Evolutionary conservation across 2,113 vertebrate species (phyloP).

Genomic region (Etheostoma spectabile): DNA sequence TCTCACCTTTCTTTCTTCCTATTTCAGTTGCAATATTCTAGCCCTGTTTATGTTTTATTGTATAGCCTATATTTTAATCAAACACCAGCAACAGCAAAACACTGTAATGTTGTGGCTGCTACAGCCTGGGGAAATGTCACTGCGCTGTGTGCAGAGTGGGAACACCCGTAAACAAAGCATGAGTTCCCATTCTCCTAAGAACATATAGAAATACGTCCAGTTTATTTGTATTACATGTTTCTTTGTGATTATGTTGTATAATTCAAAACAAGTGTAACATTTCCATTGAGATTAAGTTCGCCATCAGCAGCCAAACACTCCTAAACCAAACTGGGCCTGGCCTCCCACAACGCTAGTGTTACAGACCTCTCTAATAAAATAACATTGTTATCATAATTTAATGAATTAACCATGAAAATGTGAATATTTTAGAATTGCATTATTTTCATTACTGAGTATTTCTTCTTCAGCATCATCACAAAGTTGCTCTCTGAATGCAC

Average conservation of each 20-base stretch:
- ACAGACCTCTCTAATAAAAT: not conserved
- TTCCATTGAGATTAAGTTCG: not conserved
- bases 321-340: not conserved
- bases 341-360: not conserved
- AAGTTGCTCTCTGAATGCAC: not conserved
- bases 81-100: not conserved
- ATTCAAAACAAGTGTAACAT: not conserved
- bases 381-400: not conserved
- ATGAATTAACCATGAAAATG: too few relatives aligned
- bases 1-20: not conserved
- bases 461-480: not conserved
- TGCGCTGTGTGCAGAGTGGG: constrained; percentile 6
- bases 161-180: constrained; percentile 15
- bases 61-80: not conserved
- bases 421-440: not conserved
- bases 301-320: not conserved
- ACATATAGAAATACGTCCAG: not conserved
- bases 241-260: not conserved
- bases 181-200: not conserved
- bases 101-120: not conserved
- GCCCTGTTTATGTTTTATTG: not conserved
- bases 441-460: not conserved
- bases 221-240: not conserved
- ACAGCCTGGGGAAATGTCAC: constrained; percentile 42
- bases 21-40: not conserved